Conservation (phyloP, 1,140 invertebrate genomes). For the Cydia pomonella region DNA sequence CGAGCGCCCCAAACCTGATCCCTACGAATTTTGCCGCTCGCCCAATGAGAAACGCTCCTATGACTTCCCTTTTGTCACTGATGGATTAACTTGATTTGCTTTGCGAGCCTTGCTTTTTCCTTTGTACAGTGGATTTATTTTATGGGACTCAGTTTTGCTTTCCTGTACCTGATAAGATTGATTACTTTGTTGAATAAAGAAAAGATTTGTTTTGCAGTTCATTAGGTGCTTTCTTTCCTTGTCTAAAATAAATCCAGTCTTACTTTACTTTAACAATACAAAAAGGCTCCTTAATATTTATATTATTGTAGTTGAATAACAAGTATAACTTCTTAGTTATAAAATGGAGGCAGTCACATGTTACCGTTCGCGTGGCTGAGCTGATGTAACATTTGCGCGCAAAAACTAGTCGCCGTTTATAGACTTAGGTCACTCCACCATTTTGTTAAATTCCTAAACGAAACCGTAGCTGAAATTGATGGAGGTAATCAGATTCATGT, state of each 20-base stretch:
- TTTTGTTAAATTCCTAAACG: slow-evolving; percentile 22
- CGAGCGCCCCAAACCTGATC: slow-evolving; percentile 40
- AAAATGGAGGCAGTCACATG: neutral
- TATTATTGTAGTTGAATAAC: no score
- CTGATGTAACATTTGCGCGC: slow-evolving; percentile 46
- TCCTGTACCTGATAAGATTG: neutral
- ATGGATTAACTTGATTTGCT: slow-evolving; percentile 22
- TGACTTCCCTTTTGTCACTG: slow-evolving; percentile 8
- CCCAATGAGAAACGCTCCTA: slow-evolving; percentile 29
- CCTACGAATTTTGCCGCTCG: slow-evolving; percentile 37
- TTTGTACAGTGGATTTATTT: slow-evolving; percentile 2
- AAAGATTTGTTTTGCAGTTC: no score
- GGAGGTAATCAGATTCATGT: slow-evolving; percentile 19
- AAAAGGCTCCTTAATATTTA: no score
- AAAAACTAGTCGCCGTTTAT: slow-evolving; percentile 56
- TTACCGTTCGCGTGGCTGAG: slow-evolving; percentile 37
- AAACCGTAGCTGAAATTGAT: neutral
- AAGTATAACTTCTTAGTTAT: neutral
- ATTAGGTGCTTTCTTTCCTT: no score
- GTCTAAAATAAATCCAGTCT: no score
- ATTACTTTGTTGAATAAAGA: no score
- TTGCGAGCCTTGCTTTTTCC: slow-evolving; percentile 15
- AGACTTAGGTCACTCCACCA: slow-evolving; percentile 34
- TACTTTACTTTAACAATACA: no score
- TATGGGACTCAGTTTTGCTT: neutral